Evolutionary conservation across 1,140 invertebrate species (phyloP), one percentile per base, ranked within the genome.

Genomic region (Pseudomyrmex cubaensis): DNA sequence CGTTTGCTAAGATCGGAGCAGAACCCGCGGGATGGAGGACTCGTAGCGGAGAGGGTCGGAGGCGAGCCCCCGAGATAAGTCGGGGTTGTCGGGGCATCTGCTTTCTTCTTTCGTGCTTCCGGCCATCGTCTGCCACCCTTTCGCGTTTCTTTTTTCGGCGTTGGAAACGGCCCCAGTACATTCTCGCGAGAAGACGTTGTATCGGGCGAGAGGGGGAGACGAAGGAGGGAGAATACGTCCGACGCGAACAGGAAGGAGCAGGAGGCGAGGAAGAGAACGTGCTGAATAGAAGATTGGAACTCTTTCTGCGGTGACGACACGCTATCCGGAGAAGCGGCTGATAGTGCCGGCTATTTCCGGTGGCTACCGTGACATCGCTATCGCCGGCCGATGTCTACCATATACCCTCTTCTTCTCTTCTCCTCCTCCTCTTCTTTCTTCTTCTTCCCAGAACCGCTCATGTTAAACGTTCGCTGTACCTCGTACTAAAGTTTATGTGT

Each of bases 261-360:
- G 61, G 87, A 80, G 88, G 70, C 76, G 78, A 77, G 63, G 74
- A 85, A 89, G 87, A 82, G 86, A 82, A 87, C 82, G 88, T 73
- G 87, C 86, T 93, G 93, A 94, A 94, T 93, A 92, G 93, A 93
- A 94, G 93, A 94, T 94, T 94, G 93, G 92, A 93, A 93, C 90
- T 93, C 92, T 94, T 94, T 94, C 91, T 93, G 92, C 84, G 91
- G 87, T 92, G 92, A 92, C 92, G 92, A 89, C 86, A 90, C 87
- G 90, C 90, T 92, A 93, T 93, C 93, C 93, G 93, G 92, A 91
- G 87, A 91, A 77, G 90, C 88, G 90, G 89, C 92, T 92, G 93
- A 94, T 94, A 94, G 93, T 93, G 90, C 92, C 91, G 92, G 93
- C 92, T 94, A 94, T 94, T 94, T 94, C 93, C 93, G 93, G 87